Evolutionary conservation across 2,113 vertebrate species (phyloP).

Genomic region (Delphinus delphis): DNA sequence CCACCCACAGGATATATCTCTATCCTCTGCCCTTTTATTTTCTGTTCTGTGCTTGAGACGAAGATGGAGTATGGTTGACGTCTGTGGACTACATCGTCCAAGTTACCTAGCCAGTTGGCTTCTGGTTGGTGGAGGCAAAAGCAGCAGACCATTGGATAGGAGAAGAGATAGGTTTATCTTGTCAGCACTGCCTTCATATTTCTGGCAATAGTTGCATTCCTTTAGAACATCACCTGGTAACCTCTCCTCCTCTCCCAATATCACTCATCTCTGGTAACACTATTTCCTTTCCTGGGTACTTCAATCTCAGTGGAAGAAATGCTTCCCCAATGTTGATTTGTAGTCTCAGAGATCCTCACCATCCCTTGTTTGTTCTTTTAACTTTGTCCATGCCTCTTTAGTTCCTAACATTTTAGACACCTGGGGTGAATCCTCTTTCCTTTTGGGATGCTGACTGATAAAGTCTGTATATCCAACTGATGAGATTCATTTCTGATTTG

Average conservation of each 20-base stretch:
- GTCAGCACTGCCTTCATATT: not conserved
- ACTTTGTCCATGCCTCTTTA: not conserved
- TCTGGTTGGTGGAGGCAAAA: not conserved
- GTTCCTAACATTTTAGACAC: not conserved
- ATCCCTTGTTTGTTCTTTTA: not conserved
- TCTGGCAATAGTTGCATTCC: not conserved
- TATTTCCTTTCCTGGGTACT: not conserved
- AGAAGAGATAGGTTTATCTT: not conserved
- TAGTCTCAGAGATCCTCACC: not conserved
- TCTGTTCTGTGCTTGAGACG: not conserved
- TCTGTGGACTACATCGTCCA: not conserved
- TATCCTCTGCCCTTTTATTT: not conserved
- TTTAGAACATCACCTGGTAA: not conserved
- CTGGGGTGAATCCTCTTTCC: not conserved
- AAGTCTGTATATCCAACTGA: not conserved
- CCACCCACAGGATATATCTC: not conserved
- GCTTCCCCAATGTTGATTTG: not conserved
- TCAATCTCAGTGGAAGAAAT: not conserved
- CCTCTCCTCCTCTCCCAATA: not conserved
- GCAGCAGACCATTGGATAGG: not conserved
- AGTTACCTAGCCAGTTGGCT: not conserved
- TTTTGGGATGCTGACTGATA: not conserved
- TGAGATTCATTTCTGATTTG: not conserved
- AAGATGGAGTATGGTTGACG: rapidly evolving
- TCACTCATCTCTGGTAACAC: not conserved